Evolutionary conservation across 1,140 invertebrate species (phyloP).

Genomic region (Orius insidiosus): DNA sequence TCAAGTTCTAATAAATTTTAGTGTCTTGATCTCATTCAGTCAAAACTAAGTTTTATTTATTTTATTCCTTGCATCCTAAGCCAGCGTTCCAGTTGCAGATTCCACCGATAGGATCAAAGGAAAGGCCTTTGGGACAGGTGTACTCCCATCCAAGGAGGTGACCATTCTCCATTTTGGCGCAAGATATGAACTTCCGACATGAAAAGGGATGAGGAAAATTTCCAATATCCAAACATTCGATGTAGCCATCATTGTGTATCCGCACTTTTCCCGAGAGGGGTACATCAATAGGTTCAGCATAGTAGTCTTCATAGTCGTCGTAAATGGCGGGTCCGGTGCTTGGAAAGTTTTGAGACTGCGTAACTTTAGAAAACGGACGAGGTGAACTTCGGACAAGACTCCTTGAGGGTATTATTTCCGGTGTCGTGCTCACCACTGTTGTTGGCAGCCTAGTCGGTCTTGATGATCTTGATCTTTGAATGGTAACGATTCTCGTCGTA

Average conservation of each 20-base stretch:
- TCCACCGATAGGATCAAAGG: constrained; percentile 71
- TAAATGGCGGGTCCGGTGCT: constrained; percentile 25
- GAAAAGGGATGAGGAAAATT: constrained; percentile 76
- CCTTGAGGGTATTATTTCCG: constrained; percentile 21
- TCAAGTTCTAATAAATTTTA: no score
- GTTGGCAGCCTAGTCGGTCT: background rate
- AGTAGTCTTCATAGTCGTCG: constrained; percentile 26
- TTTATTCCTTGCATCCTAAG: no score
- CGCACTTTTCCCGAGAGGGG: constrained; percentile 35
- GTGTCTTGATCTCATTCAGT: no score
- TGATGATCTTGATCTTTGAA: background rate
- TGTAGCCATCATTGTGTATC: constrained; percentile 37
- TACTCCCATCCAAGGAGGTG: constrained; percentile 66
- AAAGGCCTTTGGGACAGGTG: constrained; percentile 63
- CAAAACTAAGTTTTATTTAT: no score
- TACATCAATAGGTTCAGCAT: constrained; percentile 25
- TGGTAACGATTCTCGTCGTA: constrained; percentile 16
- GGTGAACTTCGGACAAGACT: constrained; percentile 10
- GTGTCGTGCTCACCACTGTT: constrained; percentile 19
- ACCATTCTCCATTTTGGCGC: constrained; percentile 60
- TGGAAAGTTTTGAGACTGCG: background rate
- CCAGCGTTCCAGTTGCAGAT: constrained; percentile 77
- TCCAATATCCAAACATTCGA: constrained; percentile 68
- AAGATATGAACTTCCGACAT: constrained; percentile 76
- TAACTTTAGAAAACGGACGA: constrained; percentile 17